A percentile compares a stretch with the other conserved stretches of the same genome.
These are phyloP conservation scores for Pteropus alecto DNA, from an alignment of 2,113 vertebrate genomes.

Conservation along the genomic window DNA sequence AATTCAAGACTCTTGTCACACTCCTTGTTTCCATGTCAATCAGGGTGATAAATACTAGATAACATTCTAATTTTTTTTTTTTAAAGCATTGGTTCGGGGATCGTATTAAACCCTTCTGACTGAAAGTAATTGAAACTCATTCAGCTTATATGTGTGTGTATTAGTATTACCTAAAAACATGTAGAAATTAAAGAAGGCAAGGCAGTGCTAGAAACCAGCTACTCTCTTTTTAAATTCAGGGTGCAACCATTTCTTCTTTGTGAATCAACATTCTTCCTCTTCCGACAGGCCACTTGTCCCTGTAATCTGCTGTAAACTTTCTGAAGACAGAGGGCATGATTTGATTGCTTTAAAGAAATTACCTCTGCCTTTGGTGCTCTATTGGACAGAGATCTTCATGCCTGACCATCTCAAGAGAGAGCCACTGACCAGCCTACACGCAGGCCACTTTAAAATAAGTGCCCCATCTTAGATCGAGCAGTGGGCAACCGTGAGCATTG, in stretches of 20 bases:
- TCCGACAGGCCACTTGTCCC: fast-evolving
- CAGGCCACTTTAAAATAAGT: background rate
- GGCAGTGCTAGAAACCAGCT: background rate
- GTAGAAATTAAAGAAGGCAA: background rate
- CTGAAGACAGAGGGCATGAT: background rate
- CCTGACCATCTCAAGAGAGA: background rate
- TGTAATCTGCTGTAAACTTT: too few relatives aligned
- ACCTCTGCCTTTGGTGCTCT: background rate
- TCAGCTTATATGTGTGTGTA: too few relatives aligned
- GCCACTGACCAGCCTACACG: fast-evolving
- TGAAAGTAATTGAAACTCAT: background rate
- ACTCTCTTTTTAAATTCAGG: too few relatives aligned
- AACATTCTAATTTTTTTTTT: background rate
- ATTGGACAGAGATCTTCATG: background rate
- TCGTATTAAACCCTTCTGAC: background rate
- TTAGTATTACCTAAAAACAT: background rate
- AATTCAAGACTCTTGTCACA: background rate
- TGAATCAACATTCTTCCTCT: background rate
- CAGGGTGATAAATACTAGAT: background rate
- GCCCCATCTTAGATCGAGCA: too few relatives aligned
- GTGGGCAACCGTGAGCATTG: fast-evolving
- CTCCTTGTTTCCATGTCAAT: background rate
- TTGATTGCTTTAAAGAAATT: too few relatives aligned
- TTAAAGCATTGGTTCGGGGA: background rate
- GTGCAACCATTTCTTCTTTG: fast-evolving